Evolutionary conservation across 2,797 vertebrate species (phyloP).

Genomic region (Falco naumanni): DNA sequence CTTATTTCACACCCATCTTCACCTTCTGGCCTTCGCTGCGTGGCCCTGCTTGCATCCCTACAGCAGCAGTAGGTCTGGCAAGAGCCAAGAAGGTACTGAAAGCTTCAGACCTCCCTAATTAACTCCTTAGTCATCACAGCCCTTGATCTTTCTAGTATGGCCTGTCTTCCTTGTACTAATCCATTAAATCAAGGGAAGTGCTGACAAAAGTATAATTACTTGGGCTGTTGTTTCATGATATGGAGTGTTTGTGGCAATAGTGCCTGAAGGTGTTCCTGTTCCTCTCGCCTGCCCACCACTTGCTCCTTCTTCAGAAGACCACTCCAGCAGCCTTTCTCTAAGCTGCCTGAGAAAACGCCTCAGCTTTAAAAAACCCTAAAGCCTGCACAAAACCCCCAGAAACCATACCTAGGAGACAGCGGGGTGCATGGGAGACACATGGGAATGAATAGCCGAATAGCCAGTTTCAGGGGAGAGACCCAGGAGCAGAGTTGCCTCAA

Average conservation of each 20-base stretch:
- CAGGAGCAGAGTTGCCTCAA: background rate
- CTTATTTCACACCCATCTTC: background rate
- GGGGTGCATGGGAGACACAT: rapidly evolving
- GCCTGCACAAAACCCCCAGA: background rate
- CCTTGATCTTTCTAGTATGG: constrained; percentile 44
- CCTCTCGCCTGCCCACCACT: background rate
- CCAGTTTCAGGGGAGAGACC: background rate
- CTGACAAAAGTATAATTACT: constrained; percentile 30
- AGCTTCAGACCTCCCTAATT: constrained; percentile 16
- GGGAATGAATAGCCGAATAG: background rate
- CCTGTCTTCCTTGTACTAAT: constrained; percentile 33
- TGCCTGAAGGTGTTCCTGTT: background rate
- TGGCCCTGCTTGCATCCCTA: background rate
- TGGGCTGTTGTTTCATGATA: background rate
- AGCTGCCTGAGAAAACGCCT: background rate
- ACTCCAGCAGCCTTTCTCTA: background rate
- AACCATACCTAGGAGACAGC: background rate
- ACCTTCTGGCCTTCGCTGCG: background rate
- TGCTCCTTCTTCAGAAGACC: background rate
- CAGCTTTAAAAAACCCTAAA: background rate
- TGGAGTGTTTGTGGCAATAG: background rate
- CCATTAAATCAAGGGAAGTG: constrained; percentile 34
- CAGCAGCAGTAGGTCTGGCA: background rate
- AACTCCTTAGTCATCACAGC: constrained; percentile 24
- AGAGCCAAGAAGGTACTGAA: background rate